Conservation (phyloP, 92 coral and sea anemone species). For the Zoanthus sociatus region DNA sequence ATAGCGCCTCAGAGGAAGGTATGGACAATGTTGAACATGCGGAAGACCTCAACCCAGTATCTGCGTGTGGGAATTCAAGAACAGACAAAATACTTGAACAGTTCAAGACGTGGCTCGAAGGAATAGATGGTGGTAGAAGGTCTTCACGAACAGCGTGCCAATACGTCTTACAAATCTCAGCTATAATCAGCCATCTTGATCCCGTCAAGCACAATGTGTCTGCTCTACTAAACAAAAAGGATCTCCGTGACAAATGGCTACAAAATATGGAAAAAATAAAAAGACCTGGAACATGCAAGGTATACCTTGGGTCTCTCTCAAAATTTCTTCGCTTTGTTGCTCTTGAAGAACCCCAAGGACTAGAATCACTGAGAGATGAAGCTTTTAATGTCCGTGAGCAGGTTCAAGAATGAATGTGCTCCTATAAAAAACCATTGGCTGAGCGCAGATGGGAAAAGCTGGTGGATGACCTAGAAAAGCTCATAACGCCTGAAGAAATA, state of each 20-base stretch:
- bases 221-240: slow-evolving; percentile 37
- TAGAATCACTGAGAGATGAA: slow-evolving; percentile 26
- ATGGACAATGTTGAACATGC: slow-evolving; percentile 1
- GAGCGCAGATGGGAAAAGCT: slow-evolving; percentile 63
- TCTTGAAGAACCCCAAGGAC: slow-evolving; percentile 42
- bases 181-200: slow-evolving; percentile 46
- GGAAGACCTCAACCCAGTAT: slow-evolving; percentile 1
- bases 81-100: slow-evolving; percentile 48
- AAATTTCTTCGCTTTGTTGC: slow-evolving; percentile 51
- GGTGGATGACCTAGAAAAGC: slow-evolving; percentile 52
- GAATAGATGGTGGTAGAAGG: slow-evolving; percentile 59
- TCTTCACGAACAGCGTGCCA: slow-evolving; percentile 48
- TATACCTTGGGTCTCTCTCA: slow-evolving; percentile 1
- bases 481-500: slow-evolving; percentile 58
- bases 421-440: slow-evolving; percentile 39
- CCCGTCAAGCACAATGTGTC: slow-evolving; percentile 37
- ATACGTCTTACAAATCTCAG: slow-evolving; percentile 50
- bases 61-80: slow-evolving; percentile 38
- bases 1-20: slow-evolving; percentile 1
- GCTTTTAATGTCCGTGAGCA: slow-evolving; percentile 60
- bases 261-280: slow-evolving; percentile 33
- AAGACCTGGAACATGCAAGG: slow-evolving; percentile 1
- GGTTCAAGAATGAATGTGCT: slow-evolving; percentile 46
- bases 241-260: slow-evolving; percentile 58
- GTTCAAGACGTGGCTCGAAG: slow-evolving; percentile 63